Percentiles rank a stretch among this genome's conserved stretches.
Conservation (phyloP, 35 echinoderm and acorn worm species). For the Ophiothrix spiculata region DNA sequence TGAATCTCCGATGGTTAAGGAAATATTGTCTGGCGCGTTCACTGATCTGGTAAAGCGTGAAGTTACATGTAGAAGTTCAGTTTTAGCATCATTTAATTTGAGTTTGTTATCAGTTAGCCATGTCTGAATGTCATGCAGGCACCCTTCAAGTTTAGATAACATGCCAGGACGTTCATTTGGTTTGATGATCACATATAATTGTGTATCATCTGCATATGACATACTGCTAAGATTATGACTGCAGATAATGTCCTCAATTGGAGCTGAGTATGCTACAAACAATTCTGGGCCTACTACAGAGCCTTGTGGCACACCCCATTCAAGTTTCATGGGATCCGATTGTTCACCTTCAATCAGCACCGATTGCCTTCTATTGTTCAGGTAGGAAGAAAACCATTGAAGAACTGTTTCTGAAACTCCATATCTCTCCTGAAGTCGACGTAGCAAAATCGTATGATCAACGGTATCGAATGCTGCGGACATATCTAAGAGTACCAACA, state of each 20-base stretch:
- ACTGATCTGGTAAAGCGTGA: neutral
- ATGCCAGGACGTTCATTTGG: neutral
- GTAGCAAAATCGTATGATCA: constrained; percentile 21
- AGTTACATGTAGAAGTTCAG: neutral
- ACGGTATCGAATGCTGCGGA: constrained; percentile 25
- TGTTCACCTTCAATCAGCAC: constrained; percentile 1
- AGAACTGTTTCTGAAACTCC: neutral
- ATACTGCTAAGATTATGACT: neutral
- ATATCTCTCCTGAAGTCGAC: neutral
- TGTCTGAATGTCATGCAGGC: too few relatives aligned
- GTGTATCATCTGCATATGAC: constrained; percentile 17
- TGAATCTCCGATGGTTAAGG: neutral
- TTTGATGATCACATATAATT: constrained; percentile 10
- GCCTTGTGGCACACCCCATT: constrained; percentile 10
- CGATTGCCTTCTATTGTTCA: neutral
- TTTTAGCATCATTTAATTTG: neutral
- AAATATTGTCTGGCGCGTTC: neutral
- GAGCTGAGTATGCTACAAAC: constrained; percentile 24
- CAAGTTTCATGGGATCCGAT: neutral
- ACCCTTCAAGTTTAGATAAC: neutral
- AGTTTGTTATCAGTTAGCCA: constrained; percentile 21
- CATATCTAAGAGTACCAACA: constrained; percentile 19
- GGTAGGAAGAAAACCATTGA: constrained; percentile 18
- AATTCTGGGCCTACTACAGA: constrained; percentile 7
- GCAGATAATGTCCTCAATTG: constrained; percentile 6